These are phyloP conservation scores for Brachionus calyciflorus DNA, from an alignment of 1,140 invertebrate genomes.

Conservation along the genomic window DNA sequence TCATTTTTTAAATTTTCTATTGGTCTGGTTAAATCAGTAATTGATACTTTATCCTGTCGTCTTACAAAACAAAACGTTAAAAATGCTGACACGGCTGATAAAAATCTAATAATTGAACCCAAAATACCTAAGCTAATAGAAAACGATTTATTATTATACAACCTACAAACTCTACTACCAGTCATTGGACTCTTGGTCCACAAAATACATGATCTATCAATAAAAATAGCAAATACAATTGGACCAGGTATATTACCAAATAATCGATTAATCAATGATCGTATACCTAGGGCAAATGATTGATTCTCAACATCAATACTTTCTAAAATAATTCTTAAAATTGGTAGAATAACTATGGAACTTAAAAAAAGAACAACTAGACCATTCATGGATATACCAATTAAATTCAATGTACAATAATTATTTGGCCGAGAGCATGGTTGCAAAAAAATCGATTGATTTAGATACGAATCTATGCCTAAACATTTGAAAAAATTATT, in stretches of 20 bases:
- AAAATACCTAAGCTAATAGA: not conserved
- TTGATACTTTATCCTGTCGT: not conserved
- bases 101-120: not conserved
- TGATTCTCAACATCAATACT: conserved; percentile 5
- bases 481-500: not conserved
- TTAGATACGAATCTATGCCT: not conserved
- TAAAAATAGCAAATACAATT: conserved; percentile 36
- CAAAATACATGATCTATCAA: conserved; percentile 17
- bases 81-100: not conserved
- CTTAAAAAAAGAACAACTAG: conserved; percentile 1
- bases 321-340: conserved; percentile 30
- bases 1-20: too few relatives aligned
- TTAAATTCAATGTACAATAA: not conserved
- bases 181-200: not conserved
- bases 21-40: not conserved
- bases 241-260: conserved; percentile 44
- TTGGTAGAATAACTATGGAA: conserved; percentile 18
- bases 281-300: conserved; percentile 35
- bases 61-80: not conserved
- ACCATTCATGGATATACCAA: not conserved
- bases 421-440: not conserved
- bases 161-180: not conserved
- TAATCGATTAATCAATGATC: conserved; percentile 22
- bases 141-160: conserved; percentile 22
- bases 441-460: not conserved